These are phyloP conservation scores for Amphiprion percula DNA, from an alignment of 2,113 vertebrate species.

Conservation along the genomic window DNA sequence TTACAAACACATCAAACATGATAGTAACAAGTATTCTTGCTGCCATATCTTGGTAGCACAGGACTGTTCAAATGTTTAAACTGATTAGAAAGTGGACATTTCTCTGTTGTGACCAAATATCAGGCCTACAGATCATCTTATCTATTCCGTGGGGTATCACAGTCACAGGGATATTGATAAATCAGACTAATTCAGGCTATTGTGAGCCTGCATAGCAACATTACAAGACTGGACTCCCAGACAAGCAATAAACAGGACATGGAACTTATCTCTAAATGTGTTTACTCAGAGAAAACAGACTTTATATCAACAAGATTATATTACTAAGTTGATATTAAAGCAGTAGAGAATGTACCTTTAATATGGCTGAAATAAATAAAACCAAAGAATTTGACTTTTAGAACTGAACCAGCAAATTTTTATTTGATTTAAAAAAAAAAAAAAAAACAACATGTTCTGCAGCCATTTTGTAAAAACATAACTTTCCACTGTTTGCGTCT, in stretches of 20 bases:
- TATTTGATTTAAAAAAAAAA: too few species aligned
- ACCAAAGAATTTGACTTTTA: too few species aligned
- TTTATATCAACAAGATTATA: too few species aligned
- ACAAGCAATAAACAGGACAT: not conserved
- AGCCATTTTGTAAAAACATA: too few species aligned
- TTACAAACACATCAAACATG: not conserved
- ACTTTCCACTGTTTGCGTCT: too few species aligned
- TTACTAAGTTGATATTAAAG: not conserved
- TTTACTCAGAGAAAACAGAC: not conserved
- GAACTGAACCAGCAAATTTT: too few species aligned
- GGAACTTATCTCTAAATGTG: conserved; percentile 6
- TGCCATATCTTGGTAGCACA: conserved; percentile 18
- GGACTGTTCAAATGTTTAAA: conserved; percentile 61
- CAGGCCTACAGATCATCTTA: not conserved
- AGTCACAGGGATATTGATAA: conserved; percentile 20
- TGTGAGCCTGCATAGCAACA: not conserved
- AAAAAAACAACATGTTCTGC: too few species aligned
- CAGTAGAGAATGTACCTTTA: too few species aligned
- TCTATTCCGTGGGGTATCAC: not conserved
- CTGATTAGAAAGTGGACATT: conserved; percentile 53
- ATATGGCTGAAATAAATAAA: too few species aligned
- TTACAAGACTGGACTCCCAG: not conserved
- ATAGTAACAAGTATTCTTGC: not conserved
- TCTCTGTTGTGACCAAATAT: conserved; percentile 43
- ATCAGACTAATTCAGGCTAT: not conserved